Evolutionary conservation across 2,797 vertebrate species (phyloP).

Genomic region (Hypotaenidia philippensis): DNA sequence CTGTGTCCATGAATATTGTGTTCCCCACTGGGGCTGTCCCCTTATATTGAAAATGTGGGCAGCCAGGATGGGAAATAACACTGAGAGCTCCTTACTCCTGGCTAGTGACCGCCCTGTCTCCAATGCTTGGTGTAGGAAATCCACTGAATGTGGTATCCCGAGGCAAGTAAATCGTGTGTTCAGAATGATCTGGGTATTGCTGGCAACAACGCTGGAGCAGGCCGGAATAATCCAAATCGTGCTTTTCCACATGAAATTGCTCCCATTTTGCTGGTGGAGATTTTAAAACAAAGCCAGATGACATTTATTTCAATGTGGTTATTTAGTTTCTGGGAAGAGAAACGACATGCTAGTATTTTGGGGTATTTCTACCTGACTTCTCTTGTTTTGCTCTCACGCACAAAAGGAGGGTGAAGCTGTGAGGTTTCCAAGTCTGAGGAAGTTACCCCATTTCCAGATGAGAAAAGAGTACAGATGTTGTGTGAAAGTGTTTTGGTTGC

Average conservation of each 20-base stretch:
- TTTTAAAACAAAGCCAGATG: background rate
- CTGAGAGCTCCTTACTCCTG: background rate
- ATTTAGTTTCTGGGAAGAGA: background rate
- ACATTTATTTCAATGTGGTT: background rate
- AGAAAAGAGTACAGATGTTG: background rate
- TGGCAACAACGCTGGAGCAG: background rate
- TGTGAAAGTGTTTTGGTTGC: background rate
- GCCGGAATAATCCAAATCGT: background rate
- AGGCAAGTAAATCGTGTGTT: background rate
- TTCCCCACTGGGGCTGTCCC: background rate
- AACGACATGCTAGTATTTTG: background rate
- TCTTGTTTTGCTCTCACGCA: background rate
- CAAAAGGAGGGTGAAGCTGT: background rate
- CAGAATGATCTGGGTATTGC: background rate
- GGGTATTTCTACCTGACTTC: background rate
- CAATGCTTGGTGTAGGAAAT: background rate
- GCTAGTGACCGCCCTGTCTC: background rate
- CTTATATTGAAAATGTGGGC: background rate
- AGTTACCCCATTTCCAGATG: background rate
- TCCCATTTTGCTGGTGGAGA: background rate
- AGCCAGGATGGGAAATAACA: background rate
- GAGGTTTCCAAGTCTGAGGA: background rate
- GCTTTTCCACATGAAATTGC: background rate
- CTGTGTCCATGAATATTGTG: background rate
- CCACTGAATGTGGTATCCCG: background rate